Evolutionary conservation across 2,113 vertebrate species (phyloP), one percentile per base, ranked within the genome.

Genomic region (Cyprichromis sp.): DNA sequence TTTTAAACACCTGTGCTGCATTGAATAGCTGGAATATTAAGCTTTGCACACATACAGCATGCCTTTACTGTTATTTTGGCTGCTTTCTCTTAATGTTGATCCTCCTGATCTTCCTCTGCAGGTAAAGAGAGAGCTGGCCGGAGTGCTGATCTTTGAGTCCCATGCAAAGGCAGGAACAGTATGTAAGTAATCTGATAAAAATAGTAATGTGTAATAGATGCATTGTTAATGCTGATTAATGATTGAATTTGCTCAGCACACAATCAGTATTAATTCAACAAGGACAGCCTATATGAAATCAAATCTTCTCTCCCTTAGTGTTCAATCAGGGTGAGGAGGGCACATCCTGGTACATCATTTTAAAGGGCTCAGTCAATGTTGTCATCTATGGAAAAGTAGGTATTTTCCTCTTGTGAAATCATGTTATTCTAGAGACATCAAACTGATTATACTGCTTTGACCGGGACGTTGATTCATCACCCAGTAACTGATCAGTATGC

Each of bases 261-360:
- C 31, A 36, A 34, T 45, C 16, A 31, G 13, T 40, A 53, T 47
- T 11, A 80, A 47, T 47, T 11, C 38, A 40, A 21, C 12, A 73
- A 78, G 1, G 73, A 52, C 17, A 50, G 10, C 42, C 4, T 78
- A 13, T 52, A 52, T n/a, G 73, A 78, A 34, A 78, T 31, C n/a
- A 81, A 81, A n/a, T 6, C n/a, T 52, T 78, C 6, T 95, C 85
- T 95, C 92, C 95, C 93, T n/a, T 91, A 99, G 99, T 99, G 96
- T 99, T 99, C 96, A 99, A 97, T 96, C 99, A 99, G 93, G 99
- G 99, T 66, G 99, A 99, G 96, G 99, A 99, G 95, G 99, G 99
- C 66, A 99, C 98, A 81, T 99, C 98, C 38, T 99, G 99, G 99
- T 99, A 99, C 96, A 99, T 99, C 94, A 98, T 99, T 93, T 96